These are phyloP conservation scores for Cecropterus lyciades DNA, from an alignment of 1,140 invertebrate species.

Conservation along the genomic window DNA sequence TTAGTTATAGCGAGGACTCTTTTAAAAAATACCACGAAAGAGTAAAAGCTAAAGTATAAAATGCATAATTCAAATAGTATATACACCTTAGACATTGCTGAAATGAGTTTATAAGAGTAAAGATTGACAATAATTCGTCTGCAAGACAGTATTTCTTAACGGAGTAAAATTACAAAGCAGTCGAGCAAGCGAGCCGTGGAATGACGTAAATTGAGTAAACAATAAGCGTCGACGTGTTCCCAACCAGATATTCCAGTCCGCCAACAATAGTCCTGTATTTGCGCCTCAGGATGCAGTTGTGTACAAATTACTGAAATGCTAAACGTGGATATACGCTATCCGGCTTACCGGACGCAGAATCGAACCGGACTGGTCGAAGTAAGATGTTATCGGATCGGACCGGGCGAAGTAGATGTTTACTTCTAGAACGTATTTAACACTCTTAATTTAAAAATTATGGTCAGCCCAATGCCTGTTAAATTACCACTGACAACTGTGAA, in stretches of 20 bases:
- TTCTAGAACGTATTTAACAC: too few relatives aligned
- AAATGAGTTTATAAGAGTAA: neutral
- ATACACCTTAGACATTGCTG: too few relatives aligned
- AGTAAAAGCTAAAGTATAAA: too few relatives aligned
- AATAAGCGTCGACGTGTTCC: neutral
- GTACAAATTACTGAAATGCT: constrained; percentile 10
- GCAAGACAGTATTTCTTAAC: neutral
- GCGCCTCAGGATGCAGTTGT: constrained; percentile 2
- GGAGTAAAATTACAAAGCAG: neutral
- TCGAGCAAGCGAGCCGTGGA: neutral
- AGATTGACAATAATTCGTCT: neutral
- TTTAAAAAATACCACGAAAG: too few relatives aligned
- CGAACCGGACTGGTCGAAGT: neutral
- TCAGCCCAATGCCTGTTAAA: too few relatives aligned
- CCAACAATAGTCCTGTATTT: neutral
- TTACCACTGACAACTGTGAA: too few relatives aligned
- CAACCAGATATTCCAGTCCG: constrained; percentile 7
- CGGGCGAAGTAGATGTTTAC: too few relatives aligned
- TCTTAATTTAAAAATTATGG: too few relatives aligned
- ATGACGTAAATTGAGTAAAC: constrained; percentile 11
- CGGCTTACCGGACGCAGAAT: neutral
- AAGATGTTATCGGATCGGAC: too few relatives aligned
- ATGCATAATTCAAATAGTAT: too few relatives aligned
- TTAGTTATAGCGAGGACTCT: too few relatives aligned
- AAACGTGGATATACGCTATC: neutral